A percentile compares a stretch with the other conserved stretches of the same genome.
Evolutionary conservation across 2,113 vertebrate genomes (phyloP).

Genomic region (Phyllostomus hastatus): DNA sequence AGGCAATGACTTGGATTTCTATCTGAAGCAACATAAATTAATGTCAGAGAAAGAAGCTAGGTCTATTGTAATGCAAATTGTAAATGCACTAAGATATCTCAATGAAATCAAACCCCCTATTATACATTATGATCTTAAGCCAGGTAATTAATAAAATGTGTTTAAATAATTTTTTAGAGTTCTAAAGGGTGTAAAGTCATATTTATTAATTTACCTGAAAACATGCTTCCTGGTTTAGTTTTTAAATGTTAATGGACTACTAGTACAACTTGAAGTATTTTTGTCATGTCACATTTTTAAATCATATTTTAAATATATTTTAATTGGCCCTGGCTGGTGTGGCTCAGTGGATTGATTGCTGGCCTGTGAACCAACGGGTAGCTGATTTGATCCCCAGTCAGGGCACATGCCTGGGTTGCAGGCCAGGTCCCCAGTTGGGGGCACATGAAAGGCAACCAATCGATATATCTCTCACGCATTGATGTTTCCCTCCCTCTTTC

Average conservation of each 20-base stretch:
- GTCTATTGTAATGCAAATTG: conserved; percentile 99
- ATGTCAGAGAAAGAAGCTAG: conserved; percentile 99
- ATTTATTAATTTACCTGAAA: conserved; percentile 2
- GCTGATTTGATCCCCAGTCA: too few species aligned
- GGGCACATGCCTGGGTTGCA: too few species aligned
- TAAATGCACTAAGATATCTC: conserved; percentile 98
- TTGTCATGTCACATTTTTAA: not conserved
- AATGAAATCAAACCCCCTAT: conserved; percentile 99
- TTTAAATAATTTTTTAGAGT: not conserved
- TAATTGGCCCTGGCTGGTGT: too few species aligned
- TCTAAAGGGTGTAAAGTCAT: not conserved
- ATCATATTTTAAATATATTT: not conserved
- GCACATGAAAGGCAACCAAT: too few species aligned
- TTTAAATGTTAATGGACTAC: not conserved
- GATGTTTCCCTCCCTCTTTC: too few species aligned
- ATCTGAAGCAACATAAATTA: conserved; percentile 99
- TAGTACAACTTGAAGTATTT: not conserved
- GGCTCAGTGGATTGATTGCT: too few species aligned
- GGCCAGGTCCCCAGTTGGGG: too few species aligned
- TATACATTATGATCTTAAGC: conserved; percentile 99
- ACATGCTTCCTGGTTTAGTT: not conserved
- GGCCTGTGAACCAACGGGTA: too few species aligned
- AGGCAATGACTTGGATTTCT: conserved; percentile 99
- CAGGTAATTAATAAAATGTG: conserved; percentile 85
- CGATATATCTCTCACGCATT: too few species aligned